Base-by-base conservation (phyloP, 2,113 vertebrate species). In the Tonatia bakeri region DNA sequence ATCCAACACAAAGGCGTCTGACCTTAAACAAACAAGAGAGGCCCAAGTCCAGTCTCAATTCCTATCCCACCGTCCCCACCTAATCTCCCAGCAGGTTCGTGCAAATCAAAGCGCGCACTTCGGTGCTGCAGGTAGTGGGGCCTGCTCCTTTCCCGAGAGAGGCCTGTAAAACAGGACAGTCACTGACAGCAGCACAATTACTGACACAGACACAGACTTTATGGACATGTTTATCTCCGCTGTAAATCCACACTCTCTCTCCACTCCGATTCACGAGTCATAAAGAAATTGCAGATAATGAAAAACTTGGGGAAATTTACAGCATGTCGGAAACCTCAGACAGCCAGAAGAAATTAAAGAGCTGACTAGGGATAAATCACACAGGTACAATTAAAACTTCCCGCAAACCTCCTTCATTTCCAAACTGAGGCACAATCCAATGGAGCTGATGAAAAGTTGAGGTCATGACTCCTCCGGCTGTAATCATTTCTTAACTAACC, bases 221-320 rank as follows among this genome's bases (percentile, higher is more conserved):
- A 99, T 99, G 98, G 99, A 98, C 99, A 99, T 99, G 99, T 99
- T 99, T 99, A 98, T 98, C 98, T 99, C 99, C 72, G 99, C 98
- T 99, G 99, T 99, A 99, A 99, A 99, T 99, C 99, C 99, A 99
- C 98, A 98, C 98, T 98, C 98, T 98, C 98, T 99, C 98, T 98
- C 98, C 99, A 98, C 98, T 98, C 98, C 98, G 98, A 99, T 99
- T 99, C 99, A 99, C 97, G 97, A 99, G 98, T 98, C 98, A 98
- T 99, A 99, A 99, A 99, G 99, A 99, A 99, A 98, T 99, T 99
- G 99, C 99, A 99, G 99, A 99, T 99, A 99, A 99, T 99, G 99
- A 99, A 99, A 99, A 99, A 99, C 99, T 99, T 99, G 99, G 98
- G 98, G 98, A 99, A 99, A 99, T 99, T 99, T 99, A 99, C 99